These are phyloP conservation scores for Eupithecia dodoneata DNA, from an alignment of 2,888 invertebrate genomes.

Conservation along the genomic window DNA sequence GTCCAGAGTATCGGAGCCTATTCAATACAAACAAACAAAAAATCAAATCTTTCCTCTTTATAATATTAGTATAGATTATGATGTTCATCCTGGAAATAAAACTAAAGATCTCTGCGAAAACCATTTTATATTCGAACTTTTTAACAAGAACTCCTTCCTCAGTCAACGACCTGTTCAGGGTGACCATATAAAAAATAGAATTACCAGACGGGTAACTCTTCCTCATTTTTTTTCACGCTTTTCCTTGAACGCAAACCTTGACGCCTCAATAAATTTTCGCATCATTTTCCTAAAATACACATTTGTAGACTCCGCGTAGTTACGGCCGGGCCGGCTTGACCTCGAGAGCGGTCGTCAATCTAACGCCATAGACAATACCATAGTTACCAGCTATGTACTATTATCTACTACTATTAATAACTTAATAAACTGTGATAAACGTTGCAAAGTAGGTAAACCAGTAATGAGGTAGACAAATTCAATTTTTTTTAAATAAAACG, in stretches of 20 bases:
- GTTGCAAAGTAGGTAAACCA: neutral
- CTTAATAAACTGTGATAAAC: neutral
- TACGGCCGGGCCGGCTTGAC: constrained; percentile 52
- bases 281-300: constrained; percentile 35
- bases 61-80: too few species aligned
- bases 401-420: neutral
- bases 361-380: constrained; percentile 44
- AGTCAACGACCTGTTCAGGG: constrained; percentile 10
- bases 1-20: too few species aligned
- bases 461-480: too few species aligned
- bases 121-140: neutral
- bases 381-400: neutral
- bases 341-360: constrained; percentile 71
- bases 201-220: neutral
- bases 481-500: too few species aligned
- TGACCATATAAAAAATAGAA: constrained; percentile 8
- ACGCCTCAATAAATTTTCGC: constrained; percentile 30
- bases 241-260: constrained; percentile 24
- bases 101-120: neutral
- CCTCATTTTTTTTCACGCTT: constrained; percentile 14
- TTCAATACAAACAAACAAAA: too few species aligned
- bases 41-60: too few species aligned
- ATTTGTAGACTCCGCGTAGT: constrained; percentile 48
- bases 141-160: neutral
- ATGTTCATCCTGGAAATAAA: neutral